Percentiles rank a stretch among this genome's conserved stretches.
phyloP scores from a whole-genome alignment of 2,113 vertebrate species.

The Drymodes brunneopygia region DNA sequence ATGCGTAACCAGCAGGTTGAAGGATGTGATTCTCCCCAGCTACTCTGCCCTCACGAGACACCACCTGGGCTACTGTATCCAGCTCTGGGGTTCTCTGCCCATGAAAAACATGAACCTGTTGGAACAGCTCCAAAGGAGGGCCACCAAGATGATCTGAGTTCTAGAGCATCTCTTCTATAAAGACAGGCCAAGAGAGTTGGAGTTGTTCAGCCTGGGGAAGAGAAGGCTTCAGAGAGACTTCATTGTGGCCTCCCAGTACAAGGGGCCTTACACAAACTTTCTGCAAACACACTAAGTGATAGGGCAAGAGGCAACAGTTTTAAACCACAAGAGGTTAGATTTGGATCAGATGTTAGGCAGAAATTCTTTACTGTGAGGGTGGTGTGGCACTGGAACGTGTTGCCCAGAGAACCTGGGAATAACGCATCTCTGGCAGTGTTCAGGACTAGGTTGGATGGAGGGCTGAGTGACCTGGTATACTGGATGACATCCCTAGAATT shows the following conservation, averaged over 20 bases:
- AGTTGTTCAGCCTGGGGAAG: not conserved
- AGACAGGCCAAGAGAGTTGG: not conserved
- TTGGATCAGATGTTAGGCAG: not conserved
- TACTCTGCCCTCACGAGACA: not conserved
- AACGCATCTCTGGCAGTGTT: not conserved
- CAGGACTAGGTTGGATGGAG: not conserved
- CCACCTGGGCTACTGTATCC: not conserved
- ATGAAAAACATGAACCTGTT: not conserved
- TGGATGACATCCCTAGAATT: not conserved
- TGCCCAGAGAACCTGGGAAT: not conserved
- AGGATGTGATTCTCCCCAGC: not conserved
- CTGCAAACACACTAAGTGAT: not conserved
- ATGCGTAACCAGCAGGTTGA: rapidly evolving
- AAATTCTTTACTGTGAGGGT: not conserved
- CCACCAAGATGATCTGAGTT: not conserved
- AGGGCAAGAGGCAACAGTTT: not conserved
- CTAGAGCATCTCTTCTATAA: not conserved
- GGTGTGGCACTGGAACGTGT: not conserved
- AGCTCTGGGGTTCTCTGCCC: not conserved
- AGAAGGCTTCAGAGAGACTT: not conserved
- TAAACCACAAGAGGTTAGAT: not conserved
- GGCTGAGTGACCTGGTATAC: not conserved
- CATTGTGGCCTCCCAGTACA: not conserved
- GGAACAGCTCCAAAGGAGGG: not conserved
- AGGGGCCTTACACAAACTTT: not conserved